phyloP scores from a whole-genome alignment of 2,113 vertebrate species.

The Neotoma lepida region DNA sequence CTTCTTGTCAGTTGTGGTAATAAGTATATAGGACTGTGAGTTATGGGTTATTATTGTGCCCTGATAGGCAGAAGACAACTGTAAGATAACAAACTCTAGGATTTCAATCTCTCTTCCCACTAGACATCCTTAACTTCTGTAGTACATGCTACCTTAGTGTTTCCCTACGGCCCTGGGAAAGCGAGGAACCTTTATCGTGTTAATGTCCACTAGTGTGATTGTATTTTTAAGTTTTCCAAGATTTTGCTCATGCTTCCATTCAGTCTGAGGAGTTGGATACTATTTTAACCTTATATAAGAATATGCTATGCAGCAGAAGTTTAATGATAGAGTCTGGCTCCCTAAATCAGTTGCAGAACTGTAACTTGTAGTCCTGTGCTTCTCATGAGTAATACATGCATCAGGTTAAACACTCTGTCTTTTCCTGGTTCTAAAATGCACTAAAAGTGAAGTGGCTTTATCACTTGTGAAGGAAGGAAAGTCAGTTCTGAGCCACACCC shows the following conservation, averaged over 20 bases:
- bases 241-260: neutral
- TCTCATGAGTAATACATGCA: neutral
- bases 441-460: constrained; percentile 53
- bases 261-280: neutral
- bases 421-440: constrained; percentile 13
- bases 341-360: constrained; percentile 35
- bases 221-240: neutral
- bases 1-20: neutral
- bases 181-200: neutral
- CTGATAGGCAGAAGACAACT: neutral
- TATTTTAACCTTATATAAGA: neutral
- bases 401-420: neutral
- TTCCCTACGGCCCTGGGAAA: neutral
- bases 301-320: neutral
- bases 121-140: neutral
- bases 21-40: neutral
- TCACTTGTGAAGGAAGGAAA: constrained; percentile 47
- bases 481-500: constrained; percentile 36
- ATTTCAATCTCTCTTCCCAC: neutral
- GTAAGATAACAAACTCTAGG: neutral
- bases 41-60: neutral
- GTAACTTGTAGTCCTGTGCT: constrained; percentile 23
- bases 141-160: neutral
- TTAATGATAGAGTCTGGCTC: neutral
- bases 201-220: neutral